Evolutionary conservation across 2,113 vertebrate species (phyloP), one percentile per base, ranked within the genome.

Genomic region (Tenrec ecaudatus): DNA sequence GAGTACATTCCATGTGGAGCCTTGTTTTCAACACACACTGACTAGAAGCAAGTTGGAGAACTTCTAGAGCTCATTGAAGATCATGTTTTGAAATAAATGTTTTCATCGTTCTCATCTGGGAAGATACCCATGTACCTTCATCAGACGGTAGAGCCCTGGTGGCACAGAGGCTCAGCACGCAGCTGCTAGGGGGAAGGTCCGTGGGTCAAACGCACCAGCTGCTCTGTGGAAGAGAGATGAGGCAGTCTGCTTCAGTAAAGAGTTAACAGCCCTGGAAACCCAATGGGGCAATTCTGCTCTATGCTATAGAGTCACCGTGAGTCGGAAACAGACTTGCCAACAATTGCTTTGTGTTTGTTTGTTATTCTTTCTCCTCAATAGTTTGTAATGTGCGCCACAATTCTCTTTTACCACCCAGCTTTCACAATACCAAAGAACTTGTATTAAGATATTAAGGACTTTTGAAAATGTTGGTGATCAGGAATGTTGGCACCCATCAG

Each of bases 41-140:
- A 94, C 89, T 95, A 75, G 94, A 90, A 93, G 40, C 90, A 95
- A 82, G 93, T 95, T n/a, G 92, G 71, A 96, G 31, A 53, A 27
- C 38, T 90, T 85, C 76, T 94, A 93, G 91, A 96, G n/a, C 38
- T 94, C 71, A 25, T 82, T 93, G 89, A 85, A 38, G 91, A 29
- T 83, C 47, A 89, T 47, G 16, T 68, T 91, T 96, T 94, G 80
- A 83, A 88, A 88, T 92, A 84, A 90, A 91, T 81, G 43, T 91
- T 88, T 88, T 92, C 40, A 62, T 89, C 40, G 31, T 93, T 60
- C 83, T 92, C 29, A 36, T 86, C 73, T 58, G 23, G 27, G 57
- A 89, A 94, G 38, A 90, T 75, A 29, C 88, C 69, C 80, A 6
- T 83, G 2, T 66, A 33, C 87, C 58, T 20, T 60, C 33, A 33